phyloP scores from a whole-genome alignment of 2,888 invertebrate genomes.

The Synanthedon andrenaeformis region DNA sequence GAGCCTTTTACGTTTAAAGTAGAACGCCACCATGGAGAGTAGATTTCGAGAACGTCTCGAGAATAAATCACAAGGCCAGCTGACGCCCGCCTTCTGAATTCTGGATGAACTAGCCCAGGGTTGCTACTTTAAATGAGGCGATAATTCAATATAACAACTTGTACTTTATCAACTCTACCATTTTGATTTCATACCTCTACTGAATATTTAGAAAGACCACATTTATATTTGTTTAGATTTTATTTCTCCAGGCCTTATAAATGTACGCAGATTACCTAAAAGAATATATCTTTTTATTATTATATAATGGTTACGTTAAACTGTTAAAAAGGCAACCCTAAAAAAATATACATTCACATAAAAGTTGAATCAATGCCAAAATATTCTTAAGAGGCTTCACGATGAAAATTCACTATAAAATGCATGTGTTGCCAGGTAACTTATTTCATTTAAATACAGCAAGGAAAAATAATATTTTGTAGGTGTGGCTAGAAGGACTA shows the following conservation, averaged over 20 bases:
- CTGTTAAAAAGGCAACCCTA: constrained; percentile 6
- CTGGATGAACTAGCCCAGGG: constrained; percentile 35
- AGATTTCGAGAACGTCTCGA: constrained; percentile 32
- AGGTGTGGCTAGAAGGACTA: neutral
- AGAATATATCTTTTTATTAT: too few relatives aligned
- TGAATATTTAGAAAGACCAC: neutral
- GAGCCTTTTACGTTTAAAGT: constrained; percentile 7
- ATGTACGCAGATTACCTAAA: too few relatives aligned
- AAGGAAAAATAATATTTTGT: constrained; percentile 3
- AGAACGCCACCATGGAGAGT: constrained; percentile 15
- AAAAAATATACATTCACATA: constrained; percentile 13
- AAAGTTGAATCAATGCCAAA: constrained; percentile 30
- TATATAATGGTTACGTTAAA: too few relatives aligned
- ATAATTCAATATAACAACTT: constrained; percentile 12
- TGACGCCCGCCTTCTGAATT: constrained; percentile 51
- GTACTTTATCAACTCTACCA: constrained; percentile 12
- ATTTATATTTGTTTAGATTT: too few relatives aligned
- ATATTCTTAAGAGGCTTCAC: constrained; percentile 15
- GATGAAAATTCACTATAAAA: constrained; percentile 21
- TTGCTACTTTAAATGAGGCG: constrained; percentile 17
- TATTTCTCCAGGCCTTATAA: too few relatives aligned
- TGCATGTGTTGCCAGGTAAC: constrained; percentile 15
- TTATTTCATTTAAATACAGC: constrained; percentile 5
- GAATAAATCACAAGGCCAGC: constrained; percentile 52
- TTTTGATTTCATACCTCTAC: neutral